phyloP scores from a whole-genome alignment of 2,797 vertebrate genomes.

The Spea hammondii region DNA sequence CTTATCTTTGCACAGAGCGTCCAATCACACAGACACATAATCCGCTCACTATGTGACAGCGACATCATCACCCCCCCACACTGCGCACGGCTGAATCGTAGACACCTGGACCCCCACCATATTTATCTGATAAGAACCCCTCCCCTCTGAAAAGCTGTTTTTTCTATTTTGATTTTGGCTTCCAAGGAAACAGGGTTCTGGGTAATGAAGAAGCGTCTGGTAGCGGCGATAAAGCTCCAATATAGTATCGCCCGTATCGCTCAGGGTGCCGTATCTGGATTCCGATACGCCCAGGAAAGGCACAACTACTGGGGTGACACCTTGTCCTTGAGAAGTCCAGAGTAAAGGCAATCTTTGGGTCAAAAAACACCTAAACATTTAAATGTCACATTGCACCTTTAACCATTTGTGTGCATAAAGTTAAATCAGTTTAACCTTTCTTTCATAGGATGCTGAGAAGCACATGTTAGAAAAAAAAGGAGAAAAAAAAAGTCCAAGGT shows the following conservation, averaged over 20 bases:
- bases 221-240: constrained; percentile 62
- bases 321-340: no score
- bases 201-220: constrained; percentile 46
- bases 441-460: no score
- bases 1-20: constrained; percentile 44
- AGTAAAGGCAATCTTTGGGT: no score
- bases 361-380: no score
- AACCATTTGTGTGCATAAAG: no score
- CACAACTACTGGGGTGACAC: constrained; percentile 8
- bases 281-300: constrained; percentile 22
- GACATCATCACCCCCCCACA: constrained; percentile 3
- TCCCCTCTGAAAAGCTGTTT: constrained; percentile 31
- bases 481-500: no score
- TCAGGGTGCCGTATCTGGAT: constrained; percentile 52
- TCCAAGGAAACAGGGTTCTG: constrained; percentile 41
- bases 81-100: constrained; percentile 13
- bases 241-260: constrained; percentile 54
- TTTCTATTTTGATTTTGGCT: constrained; percentile 46
- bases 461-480: no score
- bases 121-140: constrained; percentile 31
- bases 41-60: constrained; percentile 12
- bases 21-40: constrained; percentile 39
- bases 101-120: constrained; percentile 8
- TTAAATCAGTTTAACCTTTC: no score
- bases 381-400: no score